Evolutionary conservation across 2,797 vertebrate genomes (phyloP).

Genomic region (Sebastes taczanowskii): DNA sequence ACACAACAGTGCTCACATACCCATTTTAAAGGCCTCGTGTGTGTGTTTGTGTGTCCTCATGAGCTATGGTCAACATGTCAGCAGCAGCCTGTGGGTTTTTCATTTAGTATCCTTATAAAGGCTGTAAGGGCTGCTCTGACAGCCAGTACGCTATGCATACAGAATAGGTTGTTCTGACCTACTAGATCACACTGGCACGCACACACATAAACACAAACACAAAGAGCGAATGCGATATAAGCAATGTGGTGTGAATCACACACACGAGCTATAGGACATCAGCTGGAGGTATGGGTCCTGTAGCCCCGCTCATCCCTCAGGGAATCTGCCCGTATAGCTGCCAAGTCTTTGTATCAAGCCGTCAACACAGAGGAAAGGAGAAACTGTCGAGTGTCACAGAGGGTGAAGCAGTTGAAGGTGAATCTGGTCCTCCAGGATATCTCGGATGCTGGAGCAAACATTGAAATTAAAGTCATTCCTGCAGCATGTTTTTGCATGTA

Average conservation of each 20-base stretch:
- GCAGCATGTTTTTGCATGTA: neutral
- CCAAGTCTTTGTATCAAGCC: neutral
- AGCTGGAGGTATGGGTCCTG: neutral
- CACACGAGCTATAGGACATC: neutral
- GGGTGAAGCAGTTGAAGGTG: conserved; percentile 2
- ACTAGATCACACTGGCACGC: neutral
- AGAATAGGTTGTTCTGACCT: conserved; percentile 22
- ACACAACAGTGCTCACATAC: neutral
- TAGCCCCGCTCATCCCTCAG: neutral
- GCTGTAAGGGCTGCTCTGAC: neutral
- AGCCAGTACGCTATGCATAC: neutral
- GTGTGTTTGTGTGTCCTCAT: neutral
- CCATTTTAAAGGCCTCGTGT: neutral
- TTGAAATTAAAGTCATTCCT: neutral
- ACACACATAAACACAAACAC: neutral
- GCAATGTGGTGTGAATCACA: neutral
- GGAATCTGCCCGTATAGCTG: neutral
- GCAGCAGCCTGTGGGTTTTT: conserved; percentile 1
- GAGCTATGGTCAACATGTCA: conserved; percentile 12
- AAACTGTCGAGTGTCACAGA: neutral
- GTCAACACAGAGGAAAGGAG: neutral
- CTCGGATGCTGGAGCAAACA: neutral
- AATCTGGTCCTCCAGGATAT: conserved; percentile 11
- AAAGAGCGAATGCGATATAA: neutral
- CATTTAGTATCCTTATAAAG: conserved; percentile 11